Evolutionary conservation across 2,113 vertebrate genomes (phyloP).

Genomic region (Epinephelus lanceolatus): DNA sequence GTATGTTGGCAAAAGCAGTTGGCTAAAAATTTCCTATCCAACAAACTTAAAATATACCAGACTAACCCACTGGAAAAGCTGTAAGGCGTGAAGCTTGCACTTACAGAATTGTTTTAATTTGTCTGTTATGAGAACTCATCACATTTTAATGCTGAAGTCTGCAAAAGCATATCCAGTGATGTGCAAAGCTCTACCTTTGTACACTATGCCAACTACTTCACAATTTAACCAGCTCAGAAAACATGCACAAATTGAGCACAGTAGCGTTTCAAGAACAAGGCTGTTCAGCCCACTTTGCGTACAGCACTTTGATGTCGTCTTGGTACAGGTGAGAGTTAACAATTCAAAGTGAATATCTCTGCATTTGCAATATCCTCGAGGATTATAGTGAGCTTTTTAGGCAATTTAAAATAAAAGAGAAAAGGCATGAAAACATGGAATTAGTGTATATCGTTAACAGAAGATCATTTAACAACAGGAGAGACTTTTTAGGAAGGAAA

Average conservation of each 20-base stretch:
- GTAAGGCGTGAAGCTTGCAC: neutral
- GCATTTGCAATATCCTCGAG: neutral
- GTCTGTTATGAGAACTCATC: neutral
- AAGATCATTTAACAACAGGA: neutral
- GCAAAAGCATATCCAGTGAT: slow-evolving; percentile 10
- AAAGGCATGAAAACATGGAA: neutral
- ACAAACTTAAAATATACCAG: neutral
- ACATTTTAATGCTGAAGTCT: slow-evolving; percentile 9
- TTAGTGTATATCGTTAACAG: neutral
- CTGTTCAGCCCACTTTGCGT: neutral
- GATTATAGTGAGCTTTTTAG: slow-evolving; percentile 14
- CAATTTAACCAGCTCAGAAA: slow-evolving; percentile 9
- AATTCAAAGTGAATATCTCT: neutral
- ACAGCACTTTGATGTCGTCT: neutral
- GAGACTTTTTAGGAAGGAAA: neutral
- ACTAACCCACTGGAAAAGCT: neutral
- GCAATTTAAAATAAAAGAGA: neutral
- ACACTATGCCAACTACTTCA: neutral
- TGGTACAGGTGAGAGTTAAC: neutral
- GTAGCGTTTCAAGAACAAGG: neutral
- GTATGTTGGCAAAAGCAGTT: no score
- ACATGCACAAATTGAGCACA: slow-evolving; percentile 1
- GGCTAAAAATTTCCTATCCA: no score
- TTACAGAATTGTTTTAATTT: neutral
- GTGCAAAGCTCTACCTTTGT: neutral